These are phyloP conservation scores for Cephus pulcher DNA, from an alignment of 2,888 invertebrate species.

Conservation along the genomic window DNA sequence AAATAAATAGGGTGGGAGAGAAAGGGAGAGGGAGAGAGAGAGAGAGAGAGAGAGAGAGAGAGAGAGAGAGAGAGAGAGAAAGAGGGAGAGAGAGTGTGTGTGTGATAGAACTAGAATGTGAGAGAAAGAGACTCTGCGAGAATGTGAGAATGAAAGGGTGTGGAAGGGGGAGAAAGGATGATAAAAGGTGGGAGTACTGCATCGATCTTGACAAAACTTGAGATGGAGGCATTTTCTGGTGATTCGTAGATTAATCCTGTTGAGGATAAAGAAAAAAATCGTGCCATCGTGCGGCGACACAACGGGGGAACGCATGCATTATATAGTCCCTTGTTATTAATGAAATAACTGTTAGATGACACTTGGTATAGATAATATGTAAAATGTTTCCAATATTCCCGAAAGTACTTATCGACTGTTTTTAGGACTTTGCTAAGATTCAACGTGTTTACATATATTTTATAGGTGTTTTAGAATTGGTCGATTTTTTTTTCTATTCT, in stretches of 20 bases:
- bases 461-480: slow-evolving; percentile 28
- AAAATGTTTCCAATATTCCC: slow-evolving; percentile 62
- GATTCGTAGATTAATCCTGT: slow-evolving; percentile 42
- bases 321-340: slow-evolving; percentile 56
- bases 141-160: slow-evolving; percentile 13
- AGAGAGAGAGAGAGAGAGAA: not conserved
- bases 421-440: slow-evolving; percentile 60
- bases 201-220: slow-evolving; percentile 40
- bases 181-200: not conserved
- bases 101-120: slow-evolving; percentile 8
- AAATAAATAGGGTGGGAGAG: not conserved
- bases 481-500: slow-evolving; percentile 32
- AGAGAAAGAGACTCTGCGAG: slow-evolving; percentile 37
- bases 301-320: slow-evolving; percentile 54
- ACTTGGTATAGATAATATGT: slow-evolving; percentile 58
- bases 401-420: slow-evolving; percentile 66
- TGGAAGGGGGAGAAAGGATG: not conserved
- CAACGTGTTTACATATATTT: slow-evolving; percentile 42
- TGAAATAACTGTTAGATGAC: slow-evolving; percentile 57
- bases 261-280: slow-evolving; percentile 40
- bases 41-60: not conserved
- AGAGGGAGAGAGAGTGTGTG: not conserved
- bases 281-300: slow-evolving; percentile 62
- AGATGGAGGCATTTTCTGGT: slow-evolving; percentile 43
- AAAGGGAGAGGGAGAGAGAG: not conserved